Evolutionary conservation across 2,888 invertebrate species (phyloP).

Genomic region (Leptinotarsa juncta): DNA sequence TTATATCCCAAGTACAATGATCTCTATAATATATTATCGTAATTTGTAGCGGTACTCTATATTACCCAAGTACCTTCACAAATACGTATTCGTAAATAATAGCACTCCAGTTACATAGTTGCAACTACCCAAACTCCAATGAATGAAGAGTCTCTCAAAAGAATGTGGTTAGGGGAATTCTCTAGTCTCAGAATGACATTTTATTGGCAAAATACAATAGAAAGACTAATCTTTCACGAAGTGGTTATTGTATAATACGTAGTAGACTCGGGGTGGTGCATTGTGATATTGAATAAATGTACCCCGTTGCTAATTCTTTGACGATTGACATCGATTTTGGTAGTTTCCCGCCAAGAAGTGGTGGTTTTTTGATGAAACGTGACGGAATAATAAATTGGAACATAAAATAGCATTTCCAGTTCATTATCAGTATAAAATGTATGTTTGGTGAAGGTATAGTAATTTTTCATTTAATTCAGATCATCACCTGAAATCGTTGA

Average conservation of each 20-base stretch:
- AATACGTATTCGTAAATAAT: not conserved
- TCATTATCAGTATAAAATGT: no score
- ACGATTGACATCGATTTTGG: conserved; percentile 25
- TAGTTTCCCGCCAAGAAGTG: conserved; percentile 10
- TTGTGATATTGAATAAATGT: conserved; percentile 30
- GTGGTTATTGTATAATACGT: conserved; percentile 19
- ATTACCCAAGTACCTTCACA: not conserved
- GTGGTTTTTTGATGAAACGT: not conserved
- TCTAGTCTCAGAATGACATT: conserved; percentile 11
- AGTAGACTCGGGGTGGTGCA: conserved; percentile 31
- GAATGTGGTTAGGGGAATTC: conserved; percentile 16
- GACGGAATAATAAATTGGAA: not conserved
- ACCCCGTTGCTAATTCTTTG: conserved; percentile 38
- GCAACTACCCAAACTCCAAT: conserved; percentile 1
- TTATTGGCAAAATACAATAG: conserved; percentile 11
- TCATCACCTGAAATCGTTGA: no score
- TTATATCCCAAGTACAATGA: not conserved
- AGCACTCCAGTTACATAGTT: conserved; percentile 10
- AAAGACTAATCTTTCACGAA: conserved; percentile 11
- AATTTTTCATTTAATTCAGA: no score
- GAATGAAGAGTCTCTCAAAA: conserved; percentile 16
- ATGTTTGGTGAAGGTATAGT: no score
- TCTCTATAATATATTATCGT: not conserved
- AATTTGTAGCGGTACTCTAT: not conserved
- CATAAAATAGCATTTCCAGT: no score